Conservation (phyloP, 2,888 invertebrate species). For the Plebejus anna region DNA sequence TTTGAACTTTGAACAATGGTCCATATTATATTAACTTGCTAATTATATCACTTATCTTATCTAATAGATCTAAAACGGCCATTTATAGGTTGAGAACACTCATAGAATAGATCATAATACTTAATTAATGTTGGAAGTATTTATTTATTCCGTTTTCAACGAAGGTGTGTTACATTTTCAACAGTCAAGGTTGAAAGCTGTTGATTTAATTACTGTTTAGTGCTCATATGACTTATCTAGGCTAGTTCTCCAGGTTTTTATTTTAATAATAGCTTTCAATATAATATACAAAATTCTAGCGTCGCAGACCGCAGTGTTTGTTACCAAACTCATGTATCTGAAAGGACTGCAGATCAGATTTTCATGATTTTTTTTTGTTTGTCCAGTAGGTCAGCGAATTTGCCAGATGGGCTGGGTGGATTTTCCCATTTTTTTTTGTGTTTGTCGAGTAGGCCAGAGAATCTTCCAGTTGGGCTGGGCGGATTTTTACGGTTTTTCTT, state of each 20-base stretch:
- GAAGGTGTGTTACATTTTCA: slow-evolving; percentile 11
- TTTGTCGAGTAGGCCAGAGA: too few species aligned
- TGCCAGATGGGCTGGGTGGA: too few species aligned
- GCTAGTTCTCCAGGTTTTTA: not conserved
- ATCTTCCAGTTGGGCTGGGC: too few species aligned
- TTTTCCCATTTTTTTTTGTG: too few species aligned
- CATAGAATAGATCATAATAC: slow-evolving; percentile 10
- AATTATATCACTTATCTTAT: not conserved
- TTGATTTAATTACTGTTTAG: slow-evolving; percentile 4
- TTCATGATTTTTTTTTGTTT: too few species aligned
- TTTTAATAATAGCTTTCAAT: not conserved
- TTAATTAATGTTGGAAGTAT: not conserved
- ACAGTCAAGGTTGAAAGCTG: slow-evolving; percentile 3
- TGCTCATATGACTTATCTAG: not conserved
- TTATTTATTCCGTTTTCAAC: not conserved
- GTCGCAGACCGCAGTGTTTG: too few species aligned
- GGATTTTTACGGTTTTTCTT: too few species aligned
- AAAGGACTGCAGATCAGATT: too few species aligned
- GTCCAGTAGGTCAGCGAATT: too few species aligned
- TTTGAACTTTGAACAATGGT: not conserved
- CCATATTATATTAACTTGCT: not conserved
- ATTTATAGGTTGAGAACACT: slow-evolving; percentile 2
- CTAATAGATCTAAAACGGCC: not conserved
- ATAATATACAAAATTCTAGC: too few species aligned
- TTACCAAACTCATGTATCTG: too few species aligned